phyloP scores from a whole-genome alignment of 1,140 invertebrate species.

The Zaprionus inermis region DNA sequence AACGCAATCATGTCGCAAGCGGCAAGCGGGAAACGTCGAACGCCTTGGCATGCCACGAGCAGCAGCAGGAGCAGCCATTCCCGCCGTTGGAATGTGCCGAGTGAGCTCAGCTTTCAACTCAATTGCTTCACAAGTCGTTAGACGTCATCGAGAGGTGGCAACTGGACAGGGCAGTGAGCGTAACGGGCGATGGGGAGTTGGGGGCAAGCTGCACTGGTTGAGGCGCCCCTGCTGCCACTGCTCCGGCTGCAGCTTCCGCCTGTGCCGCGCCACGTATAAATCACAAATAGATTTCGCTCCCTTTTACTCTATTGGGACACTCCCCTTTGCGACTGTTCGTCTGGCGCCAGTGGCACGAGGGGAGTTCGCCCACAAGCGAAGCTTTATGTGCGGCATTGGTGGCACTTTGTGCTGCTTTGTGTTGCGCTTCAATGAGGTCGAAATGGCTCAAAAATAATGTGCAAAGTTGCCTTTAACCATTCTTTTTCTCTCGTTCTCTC shows the following conservation, averaged over 20 bases:
- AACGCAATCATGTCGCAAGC: constrained; percentile 79
- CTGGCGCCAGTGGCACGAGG: constrained; percentile 8
- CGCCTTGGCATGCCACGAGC: constrained; percentile 28
- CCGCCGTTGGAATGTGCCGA: constrained; percentile 45
- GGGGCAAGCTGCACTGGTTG: constrained; percentile 63
- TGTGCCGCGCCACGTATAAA: constrained; percentile 58
- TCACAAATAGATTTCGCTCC: constrained; percentile 79
- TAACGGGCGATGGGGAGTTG: too few relatives aligned
- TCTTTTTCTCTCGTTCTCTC: constrained; percentile 56
- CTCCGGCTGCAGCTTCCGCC: constrained; percentile 46
- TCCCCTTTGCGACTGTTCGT: constrained; percentile 10
- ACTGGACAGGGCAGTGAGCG: constrained; percentile 13
- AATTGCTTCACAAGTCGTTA: constrained; percentile 82
- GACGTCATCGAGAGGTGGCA: constrained; percentile 63
- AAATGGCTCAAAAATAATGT: constrained; percentile 83
- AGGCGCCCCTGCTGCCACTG: constrained; percentile 11
- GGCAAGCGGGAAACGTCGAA: neutral
- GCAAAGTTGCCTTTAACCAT: constrained; percentile 79
- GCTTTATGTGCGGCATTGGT: constrained; percentile 71
- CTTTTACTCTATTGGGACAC: constrained; percentile 25
- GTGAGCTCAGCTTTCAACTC: constrained; percentile 80
- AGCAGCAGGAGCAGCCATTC: neutral
- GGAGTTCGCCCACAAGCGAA: constrained; percentile 12
- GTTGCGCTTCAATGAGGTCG: constrained; percentile 82
- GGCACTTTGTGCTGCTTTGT: constrained; percentile 79